Conservation (phyloP, 2,797 vertebrate species). For the Amazona finschi region DNA sequence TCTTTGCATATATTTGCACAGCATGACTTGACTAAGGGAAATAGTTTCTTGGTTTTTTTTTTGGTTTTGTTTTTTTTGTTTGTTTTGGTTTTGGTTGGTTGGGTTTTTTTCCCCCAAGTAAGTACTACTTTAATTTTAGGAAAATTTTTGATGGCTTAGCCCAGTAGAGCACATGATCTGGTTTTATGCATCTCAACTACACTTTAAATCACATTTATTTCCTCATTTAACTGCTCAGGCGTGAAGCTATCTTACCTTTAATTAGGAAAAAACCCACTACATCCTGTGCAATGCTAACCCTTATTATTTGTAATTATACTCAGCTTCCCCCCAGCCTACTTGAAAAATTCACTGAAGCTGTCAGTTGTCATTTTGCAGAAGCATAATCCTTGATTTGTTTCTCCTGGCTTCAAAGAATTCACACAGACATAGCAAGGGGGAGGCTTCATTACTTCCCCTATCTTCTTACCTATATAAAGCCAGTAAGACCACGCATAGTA, state of each 20-base stretch:
- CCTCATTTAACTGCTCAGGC: neutral
- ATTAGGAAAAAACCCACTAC: neutral
- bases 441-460: neutral
- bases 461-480: neutral
- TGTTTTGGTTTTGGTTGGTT: neutral
- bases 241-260: neutral
- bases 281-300: neutral
- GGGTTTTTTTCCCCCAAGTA: neutral
- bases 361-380: neutral
- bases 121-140: neutral
- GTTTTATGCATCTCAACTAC: neutral
- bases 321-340: fast-evolving
- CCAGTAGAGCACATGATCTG: neutral
- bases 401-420: neutral
- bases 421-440: neutral
- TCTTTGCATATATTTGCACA: neutral
- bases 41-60: neutral
- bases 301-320: neutral
- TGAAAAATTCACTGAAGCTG: neutral
- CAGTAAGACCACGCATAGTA: neutral
- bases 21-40: neutral
- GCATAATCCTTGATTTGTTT: neutral
- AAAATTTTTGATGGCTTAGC: neutral
- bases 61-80: neutral
- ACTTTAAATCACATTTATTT: neutral